Base-by-base conservation (phyloP, 2,888 invertebrate genomes). In the Malthinus seriepunctatus region DNA sequence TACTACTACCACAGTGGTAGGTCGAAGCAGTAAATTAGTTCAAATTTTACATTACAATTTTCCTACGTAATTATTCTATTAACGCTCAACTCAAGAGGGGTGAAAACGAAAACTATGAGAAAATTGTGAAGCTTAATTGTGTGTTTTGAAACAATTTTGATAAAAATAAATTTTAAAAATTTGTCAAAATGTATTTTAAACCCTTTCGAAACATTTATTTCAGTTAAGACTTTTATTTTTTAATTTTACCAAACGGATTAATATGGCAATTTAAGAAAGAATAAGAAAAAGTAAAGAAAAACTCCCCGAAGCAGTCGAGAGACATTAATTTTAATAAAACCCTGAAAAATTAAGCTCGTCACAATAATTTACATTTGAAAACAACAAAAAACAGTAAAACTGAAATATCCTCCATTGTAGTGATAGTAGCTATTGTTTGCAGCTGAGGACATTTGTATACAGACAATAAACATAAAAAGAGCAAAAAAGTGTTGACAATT, bases 401-500 rank as follows among this genome's bases (percentile, higher is more conserved):
- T 71, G 65, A 69, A 73, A 73, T 74, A 73, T 73, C 72, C 69
- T 69, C 68, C 71, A 71, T 72, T 70, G 70, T 67, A 54, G 54
- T 58, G 66, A 64, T 66, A 65, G 64, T 55, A 61, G 64, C 70
- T 65, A 71, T 73, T 74, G 72, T 73, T 68, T 68, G 67, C 70
- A 71, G 71, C 72, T 72, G 70, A 66, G 68, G 69, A 72, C 73
- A 74, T 74, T 75, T 74, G 73, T 73, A 70, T 73, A 71, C 72
- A 70, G 70, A 70, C 71, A 69, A 71, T 74, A 71, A 72, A 71
- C 69, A 70, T 71, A 73, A 72, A 69, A 68, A 70, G 68, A 66
- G 70, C 66, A 70, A 63, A 62, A 71, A 72, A 74, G 73, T 73
- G 74, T 72, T 68, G 73, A 74, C 74, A 76, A 75, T 76, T 75